phyloP scores from a whole-genome alignment of 1,140 invertebrate genomes.

The Drosophila obscura region DNA sequence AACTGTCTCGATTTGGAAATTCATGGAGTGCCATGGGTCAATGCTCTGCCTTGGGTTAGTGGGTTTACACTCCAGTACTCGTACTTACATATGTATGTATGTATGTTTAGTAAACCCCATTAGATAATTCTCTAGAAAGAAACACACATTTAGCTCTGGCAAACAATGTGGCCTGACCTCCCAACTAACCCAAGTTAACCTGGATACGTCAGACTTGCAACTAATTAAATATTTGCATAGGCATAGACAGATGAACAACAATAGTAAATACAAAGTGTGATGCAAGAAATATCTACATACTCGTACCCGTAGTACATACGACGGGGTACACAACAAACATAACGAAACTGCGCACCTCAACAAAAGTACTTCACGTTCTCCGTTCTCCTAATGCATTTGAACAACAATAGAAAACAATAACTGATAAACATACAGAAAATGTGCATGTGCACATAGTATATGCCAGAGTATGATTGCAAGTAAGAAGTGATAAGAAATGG shows the following conservation, averaged over 20 bases:
- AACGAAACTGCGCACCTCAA: slow-evolving; percentile 22
- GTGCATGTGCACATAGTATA: background rate
- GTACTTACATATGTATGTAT: no score
- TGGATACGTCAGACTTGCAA: slow-evolving; percentile 9
- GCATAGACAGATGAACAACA: slow-evolving; percentile 21
- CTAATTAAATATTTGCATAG: slow-evolving; percentile 49
- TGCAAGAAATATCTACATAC: slow-evolving; percentile 12
- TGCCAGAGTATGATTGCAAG: background rate
- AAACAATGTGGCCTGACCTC: slow-evolving; percentile 34
- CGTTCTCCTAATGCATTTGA: slow-evolving; percentile 43
- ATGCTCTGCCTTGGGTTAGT: slow-evolving; percentile 28
- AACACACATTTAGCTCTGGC: slow-evolving; percentile 22
- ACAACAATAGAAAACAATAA: slow-evolving; percentile 23
- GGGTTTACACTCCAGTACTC: background rate
- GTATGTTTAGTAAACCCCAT: slow-evolving; percentile 11
- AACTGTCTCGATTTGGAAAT: slow-evolving; percentile 41
- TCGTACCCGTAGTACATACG: background rate
- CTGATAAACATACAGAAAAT: slow-evolving; percentile 27
- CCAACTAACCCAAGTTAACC: slow-evolving; percentile 49
- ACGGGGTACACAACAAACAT: no score
- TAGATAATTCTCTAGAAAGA: slow-evolving; percentile 4
- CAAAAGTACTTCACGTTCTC: slow-evolving; percentile 42
- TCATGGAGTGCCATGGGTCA: slow-evolving; percentile 48
- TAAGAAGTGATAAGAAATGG: slow-evolving; percentile 6
- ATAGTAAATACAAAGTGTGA: slow-evolving; percentile 1